phyloP scores from a whole-genome alignment of 2,797 vertebrate genomes.

The Hydrophis major region DNA sequence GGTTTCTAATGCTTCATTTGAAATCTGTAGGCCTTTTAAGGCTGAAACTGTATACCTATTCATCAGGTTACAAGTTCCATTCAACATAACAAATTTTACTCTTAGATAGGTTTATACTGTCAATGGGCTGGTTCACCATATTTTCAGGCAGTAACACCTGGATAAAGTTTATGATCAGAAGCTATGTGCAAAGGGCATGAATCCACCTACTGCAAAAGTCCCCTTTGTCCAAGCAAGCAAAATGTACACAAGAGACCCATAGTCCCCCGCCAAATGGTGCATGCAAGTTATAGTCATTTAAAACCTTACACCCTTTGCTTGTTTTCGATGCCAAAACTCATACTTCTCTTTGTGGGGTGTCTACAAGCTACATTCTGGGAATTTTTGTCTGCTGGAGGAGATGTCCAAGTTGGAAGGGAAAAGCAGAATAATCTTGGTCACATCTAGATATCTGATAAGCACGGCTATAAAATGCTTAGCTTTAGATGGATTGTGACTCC shows the following conservation, averaged over 20 bases:
- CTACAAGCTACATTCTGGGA: not conserved
- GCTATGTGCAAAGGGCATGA: not conserved
- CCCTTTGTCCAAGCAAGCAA: not conserved
- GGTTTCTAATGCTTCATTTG: not conserved
- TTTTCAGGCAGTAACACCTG: not conserved
- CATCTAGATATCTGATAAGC: not conserved
- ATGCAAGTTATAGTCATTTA: not conserved
- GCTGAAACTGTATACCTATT: too few relatives aligned
- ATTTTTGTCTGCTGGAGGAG: not conserved
- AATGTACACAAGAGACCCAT: not conserved
- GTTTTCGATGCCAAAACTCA: not conserved
- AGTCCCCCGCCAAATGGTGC: not conserved
- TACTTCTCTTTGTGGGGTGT: not conserved
- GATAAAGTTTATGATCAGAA: not conserved
- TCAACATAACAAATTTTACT: not conserved
- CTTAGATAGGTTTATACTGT: not conserved
- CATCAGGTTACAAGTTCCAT: not conserved
- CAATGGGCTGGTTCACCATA: not conserved
- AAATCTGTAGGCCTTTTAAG: not conserved
- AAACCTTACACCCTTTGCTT: not conserved
- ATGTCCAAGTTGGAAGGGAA: not conserved
- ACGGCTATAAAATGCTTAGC: not conserved
- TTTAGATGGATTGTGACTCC: not conserved
- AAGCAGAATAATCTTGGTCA: not conserved
- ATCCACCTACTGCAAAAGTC: not conserved